These are phyloP conservation scores for Macquaria ambigua DNA, from an alignment of 2,113 vertebrate genomes.

Conservation along the genomic window DNA sequence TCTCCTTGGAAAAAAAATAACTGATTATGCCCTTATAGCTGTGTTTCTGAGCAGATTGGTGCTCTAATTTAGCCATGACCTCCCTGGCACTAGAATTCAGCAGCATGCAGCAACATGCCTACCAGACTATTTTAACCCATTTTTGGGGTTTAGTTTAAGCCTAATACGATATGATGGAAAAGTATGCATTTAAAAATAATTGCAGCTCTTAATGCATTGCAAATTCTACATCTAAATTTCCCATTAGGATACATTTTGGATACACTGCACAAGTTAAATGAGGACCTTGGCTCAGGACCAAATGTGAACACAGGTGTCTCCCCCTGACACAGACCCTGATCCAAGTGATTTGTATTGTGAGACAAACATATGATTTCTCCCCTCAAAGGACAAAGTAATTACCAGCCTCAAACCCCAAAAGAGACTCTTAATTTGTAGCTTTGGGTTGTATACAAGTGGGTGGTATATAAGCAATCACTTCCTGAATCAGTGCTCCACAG, in stretches of 20 bases:
- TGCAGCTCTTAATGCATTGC: not conserved
- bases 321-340: not conserved
- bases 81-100: constrained; percentile 41
- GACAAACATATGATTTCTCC: constrained; percentile 18
- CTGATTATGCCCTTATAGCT: constrained; percentile 14
- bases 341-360: constrained; percentile 27
- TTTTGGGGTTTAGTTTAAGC: constrained; percentile 40
- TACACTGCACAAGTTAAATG: constrained; percentile 10
- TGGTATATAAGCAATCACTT: constrained; percentile 14
- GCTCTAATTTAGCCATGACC: constrained; percentile 59
- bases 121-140: constrained; percentile 61
- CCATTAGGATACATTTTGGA: constrained; percentile 10
- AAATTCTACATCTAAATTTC: constrained; percentile 5
- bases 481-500: constrained; percentile 21
- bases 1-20: not conserved
- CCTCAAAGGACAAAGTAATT: constrained; percentile 51
- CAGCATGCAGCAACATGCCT: constrained; percentile 39
- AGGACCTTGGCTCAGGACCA: constrained; percentile 8
- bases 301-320: constrained; percentile 8
- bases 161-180: constrained; percentile 40
- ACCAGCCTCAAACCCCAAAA: not conserved
- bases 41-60: constrained; percentile 50
- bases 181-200: constrained; percentile 20
- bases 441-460: not conserved
- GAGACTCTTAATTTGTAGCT: constrained; percentile 22